Conservation (phyloP, 2,113 vertebrate species). For the Gorsachius goisagi region DNA sequence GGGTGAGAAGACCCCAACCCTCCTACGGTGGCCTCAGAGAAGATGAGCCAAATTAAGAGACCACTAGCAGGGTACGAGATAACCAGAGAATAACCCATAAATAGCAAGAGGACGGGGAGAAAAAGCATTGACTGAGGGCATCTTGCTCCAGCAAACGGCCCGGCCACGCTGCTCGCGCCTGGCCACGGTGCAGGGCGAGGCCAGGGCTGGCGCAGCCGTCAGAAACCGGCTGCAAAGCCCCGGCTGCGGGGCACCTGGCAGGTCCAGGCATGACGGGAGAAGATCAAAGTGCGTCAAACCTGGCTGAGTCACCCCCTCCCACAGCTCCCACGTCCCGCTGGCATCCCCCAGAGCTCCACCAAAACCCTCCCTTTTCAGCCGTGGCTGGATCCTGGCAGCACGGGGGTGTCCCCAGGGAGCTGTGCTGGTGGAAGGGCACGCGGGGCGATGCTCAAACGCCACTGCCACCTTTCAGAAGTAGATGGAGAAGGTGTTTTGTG, state of each 20-base stretch:
- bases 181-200: fast-evolving
- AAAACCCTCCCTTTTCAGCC: not conserved
- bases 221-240: not conserved
- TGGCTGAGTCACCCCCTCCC: not conserved
- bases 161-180: fast-evolving
- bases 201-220: not conserved
- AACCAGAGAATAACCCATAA: not conserved
- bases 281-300: fast-evolving
- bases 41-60: not conserved
- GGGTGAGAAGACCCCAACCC: not conserved
- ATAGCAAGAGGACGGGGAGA: not conserved
- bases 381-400: not conserved
- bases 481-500: not conserved
- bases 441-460: fast-evolving
- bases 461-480: not conserved
- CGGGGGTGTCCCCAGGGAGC: not conserved
- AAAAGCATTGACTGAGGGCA: not conserved
- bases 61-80: fast-evolving
- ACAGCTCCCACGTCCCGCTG: not conserved
- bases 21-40: not conserved
- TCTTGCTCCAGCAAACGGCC: not conserved
- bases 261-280: not conserved
- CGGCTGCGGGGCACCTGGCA: fast-evolving
- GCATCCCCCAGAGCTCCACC: not conserved
- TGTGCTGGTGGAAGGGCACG: not conserved